Evolutionary conservation across 2,113 vertebrate species (phyloP), one percentile per base, ranked within the genome.

Genomic region (Myotis lucifugus): DNA sequence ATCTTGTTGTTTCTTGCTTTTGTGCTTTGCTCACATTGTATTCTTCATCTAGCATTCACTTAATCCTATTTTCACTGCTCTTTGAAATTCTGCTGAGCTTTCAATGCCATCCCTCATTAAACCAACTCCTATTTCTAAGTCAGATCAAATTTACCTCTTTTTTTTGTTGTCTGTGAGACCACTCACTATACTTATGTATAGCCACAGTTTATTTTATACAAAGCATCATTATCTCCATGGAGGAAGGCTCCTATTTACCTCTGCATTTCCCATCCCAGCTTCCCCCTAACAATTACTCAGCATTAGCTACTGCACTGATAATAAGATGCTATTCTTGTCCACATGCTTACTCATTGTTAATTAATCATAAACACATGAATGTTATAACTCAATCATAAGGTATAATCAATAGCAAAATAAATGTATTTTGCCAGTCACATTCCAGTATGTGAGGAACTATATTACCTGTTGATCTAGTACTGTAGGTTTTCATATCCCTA

Each of bases 21-120:
- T 76, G n/a, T 73, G 12, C 14, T 42, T 91, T 69, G 50, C 21
- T 81, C 4, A 64, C 15, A 9, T 50, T 73, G 34, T 81, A 23
- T 64, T 90, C 23, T 48, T 42, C 7, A 93, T 25, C 8, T 70
- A 13, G 7, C n/a, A 70, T 50, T 17, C 2, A 34, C 15, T 56
- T 48, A 61, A 69, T 21, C 12, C 23, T 34, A 1, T 42, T 84
- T 88, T 42, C 34, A 50, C 32, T 40, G 1, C 74, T 88, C 17
- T 82, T 46, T 77, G 42, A 77, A 88, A 89, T 97, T 66, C 40
- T 89, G 2, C 46, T 77, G n/a, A 18, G n/a, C 23, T 91, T 69
- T 81, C 90, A 74, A 17, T 61, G 25, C 3, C 14, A 76, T 29
- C 6, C 9, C 14, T 21, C 34, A 27, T 59, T 77, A 85, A 82